Percentiles rank a stretch among this genome's conserved stretches.
phyloP scores from a whole-genome alignment of 2,113 vertebrate genomes.

The Lophius piscatorius region DNA sequence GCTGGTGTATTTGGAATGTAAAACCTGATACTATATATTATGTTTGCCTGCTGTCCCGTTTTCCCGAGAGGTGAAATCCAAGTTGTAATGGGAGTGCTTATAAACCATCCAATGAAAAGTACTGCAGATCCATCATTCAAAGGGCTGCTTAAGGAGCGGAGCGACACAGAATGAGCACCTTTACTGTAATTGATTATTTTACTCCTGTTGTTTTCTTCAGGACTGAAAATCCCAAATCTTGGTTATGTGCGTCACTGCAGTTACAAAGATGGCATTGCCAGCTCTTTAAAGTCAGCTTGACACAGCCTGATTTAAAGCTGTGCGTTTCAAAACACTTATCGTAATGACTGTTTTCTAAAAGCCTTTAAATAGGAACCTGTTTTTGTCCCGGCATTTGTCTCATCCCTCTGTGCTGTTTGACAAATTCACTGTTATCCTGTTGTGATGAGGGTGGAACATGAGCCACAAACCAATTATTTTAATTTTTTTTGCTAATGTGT shows the following conservation, averaged over 20 bases:
- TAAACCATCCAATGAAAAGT: slow-evolving; percentile 37
- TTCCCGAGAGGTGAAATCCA: slow-evolving; percentile 44
- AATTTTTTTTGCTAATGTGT: neutral
- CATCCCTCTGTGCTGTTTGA: slow-evolving; percentile 2
- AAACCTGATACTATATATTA: slow-evolving; percentile 62
- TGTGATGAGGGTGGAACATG: too few species aligned
- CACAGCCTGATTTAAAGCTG: slow-evolving; percentile 16
- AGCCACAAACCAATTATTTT: too few species aligned
- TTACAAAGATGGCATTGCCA: neutral
- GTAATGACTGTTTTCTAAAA: slow-evolving; percentile 19
- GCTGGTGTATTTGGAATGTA: slow-evolving; percentile 70
- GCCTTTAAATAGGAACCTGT: neutral
- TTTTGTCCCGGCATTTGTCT: slow-evolving; percentile 8
- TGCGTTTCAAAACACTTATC: slow-evolving; percentile 19
- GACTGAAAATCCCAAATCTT: neutral
- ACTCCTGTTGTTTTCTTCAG: neutral
- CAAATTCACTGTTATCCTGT: neutral
- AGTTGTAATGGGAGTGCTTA: slow-evolving; percentile 36
- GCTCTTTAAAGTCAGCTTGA: slow-evolving; percentile 24
- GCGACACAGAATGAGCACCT: neutral
- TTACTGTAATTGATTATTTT: slow-evolving; percentile 5
- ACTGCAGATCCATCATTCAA: slow-evolving; percentile 21
- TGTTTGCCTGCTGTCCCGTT: slow-evolving; percentile 38
- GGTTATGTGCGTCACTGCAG: slow-evolving; percentile 17
- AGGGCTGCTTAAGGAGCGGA: slow-evolving; percentile 2